phyloP scores from a whole-genome alignment of 2,888 invertebrate genomes.

The Lithophane semibrunnea region DNA sequence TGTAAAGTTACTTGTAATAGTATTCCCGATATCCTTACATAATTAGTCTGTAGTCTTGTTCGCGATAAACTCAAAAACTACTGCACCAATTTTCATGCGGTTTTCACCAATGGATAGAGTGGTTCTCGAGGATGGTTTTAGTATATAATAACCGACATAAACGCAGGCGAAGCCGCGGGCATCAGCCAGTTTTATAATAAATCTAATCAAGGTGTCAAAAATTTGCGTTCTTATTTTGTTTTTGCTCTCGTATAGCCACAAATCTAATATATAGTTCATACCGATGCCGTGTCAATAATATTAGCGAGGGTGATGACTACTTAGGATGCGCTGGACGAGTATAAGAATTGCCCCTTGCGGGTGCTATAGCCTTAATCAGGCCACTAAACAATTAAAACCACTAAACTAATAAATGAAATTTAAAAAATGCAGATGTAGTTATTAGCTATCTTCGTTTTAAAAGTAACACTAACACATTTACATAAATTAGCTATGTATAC shows the following conservation, averaged over 20 bases:
- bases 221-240: not conserved
- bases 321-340: not conserved
- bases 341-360: no score
- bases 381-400: not conserved
- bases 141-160: no score
- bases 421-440: constrained; percentile 1
- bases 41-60: no score
- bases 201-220: not conserved
- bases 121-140: no score
- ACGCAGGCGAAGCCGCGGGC: no score
- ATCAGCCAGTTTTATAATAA: not conserved
- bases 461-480: constrained; percentile 33
- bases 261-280: not conserved
- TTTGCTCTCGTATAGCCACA: not conserved
- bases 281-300: not conserved
- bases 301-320: no score
- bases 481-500: constrained; percentile 42
- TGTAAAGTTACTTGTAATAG: not conserved
- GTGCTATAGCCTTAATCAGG: no score
- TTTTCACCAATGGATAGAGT: no score
- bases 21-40: not conserved
- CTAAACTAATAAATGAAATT: not conserved
- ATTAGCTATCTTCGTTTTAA: not conserved
- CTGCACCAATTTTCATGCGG: no score
- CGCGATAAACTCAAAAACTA: no score